phyloP scores from a whole-genome alignment of 1,140 invertebrate species.

The Zelostemma sp. region DNA sequence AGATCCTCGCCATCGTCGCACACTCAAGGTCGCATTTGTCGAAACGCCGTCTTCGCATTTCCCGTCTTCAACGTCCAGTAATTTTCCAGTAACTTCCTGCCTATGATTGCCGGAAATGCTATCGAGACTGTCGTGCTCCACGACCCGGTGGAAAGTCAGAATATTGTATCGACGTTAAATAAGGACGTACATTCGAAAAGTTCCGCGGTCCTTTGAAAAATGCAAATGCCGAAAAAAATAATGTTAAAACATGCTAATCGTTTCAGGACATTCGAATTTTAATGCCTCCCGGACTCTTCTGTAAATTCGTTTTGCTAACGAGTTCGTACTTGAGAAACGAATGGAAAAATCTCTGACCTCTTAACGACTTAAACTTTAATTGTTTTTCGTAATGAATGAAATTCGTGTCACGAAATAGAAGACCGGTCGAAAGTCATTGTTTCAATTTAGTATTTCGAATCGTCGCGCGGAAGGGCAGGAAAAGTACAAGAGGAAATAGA shows the following conservation, averaged over 20 bases:
- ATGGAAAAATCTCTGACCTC: background rate
- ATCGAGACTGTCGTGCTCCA: slow-evolving; percentile 21
- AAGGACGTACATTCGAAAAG: slow-evolving; percentile 21
- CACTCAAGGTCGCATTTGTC: slow-evolving; percentile 25
- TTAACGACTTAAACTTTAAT: slow-evolving; percentile 2
- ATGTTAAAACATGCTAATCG: slow-evolving; percentile 1
- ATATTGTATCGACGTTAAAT: slow-evolving; percentile 33
- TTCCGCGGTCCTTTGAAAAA: background rate
- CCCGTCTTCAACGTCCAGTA: slow-evolving; percentile 50
- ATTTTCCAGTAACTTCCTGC: slow-evolving; percentile 60
- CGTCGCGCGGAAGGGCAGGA: background rate
- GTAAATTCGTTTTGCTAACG: slow-evolving; percentile 11
- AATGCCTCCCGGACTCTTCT: background rate
- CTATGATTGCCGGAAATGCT: slow-evolving; percentile 56
- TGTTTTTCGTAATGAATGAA: background rate
- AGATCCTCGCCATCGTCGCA: slow-evolving; percentile 17
- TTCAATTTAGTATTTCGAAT: background rate
- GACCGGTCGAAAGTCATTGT: no score
- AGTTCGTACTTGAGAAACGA: background rate
- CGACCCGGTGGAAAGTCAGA: slow-evolving; percentile 15
- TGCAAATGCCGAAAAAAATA: background rate
- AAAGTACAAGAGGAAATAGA: background rate
- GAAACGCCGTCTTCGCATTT: slow-evolving; percentile 37
- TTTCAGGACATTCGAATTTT: background rate
- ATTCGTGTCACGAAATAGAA: background rate